Conservation (phyloP, 2,888 invertebrate genomes). For the Thelaira solivaga region DNA sequence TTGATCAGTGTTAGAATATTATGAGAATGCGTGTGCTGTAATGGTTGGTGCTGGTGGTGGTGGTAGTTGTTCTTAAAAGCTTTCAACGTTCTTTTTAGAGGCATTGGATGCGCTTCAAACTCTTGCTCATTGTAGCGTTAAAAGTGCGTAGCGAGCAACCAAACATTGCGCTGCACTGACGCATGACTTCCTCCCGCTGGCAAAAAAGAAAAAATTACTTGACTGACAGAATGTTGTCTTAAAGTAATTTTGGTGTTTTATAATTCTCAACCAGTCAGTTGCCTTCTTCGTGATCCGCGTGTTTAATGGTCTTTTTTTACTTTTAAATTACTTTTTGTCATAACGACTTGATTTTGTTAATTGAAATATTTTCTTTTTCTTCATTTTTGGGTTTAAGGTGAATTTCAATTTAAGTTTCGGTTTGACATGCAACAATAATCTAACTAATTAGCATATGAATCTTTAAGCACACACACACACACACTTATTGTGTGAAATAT, state of each 20-base stretch:
- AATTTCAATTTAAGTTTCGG: constrained; percentile 20
- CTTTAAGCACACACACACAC: constrained; percentile 46
- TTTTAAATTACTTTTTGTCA: constrained; percentile 12
- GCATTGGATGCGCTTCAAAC: constrained; percentile 57
- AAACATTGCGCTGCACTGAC: constrained; percentile 55
- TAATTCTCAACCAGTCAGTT: constrained; percentile 43
- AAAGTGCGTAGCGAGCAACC: constrained; percentile 58
- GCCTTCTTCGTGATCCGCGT: constrained; percentile 39
- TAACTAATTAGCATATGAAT: constrained; percentile 33
- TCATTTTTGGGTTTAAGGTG: background rate
- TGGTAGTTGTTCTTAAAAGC: background rate
- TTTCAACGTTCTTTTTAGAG: constrained; percentile 23
- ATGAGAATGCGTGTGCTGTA: background rate
- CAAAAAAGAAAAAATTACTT: constrained; percentile 60
- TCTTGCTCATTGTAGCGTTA: constrained; percentile 51
- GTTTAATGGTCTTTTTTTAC: constrained; percentile 3
- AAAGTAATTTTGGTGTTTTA: background rate
- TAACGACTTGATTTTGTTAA: constrained; percentile 52
- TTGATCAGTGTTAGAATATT: constrained; percentile 22
- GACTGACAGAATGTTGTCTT: constrained; percentile 49
- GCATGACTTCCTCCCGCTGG: constrained; percentile 62
- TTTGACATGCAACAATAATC: constrained; percentile 15
- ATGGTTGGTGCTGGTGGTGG: background rate
- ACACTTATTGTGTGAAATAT: no score
- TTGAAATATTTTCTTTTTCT: constrained; percentile 48